Base-by-base conservation (phyloP, 2,113 vertebrate genomes). In the Thamnophis sirtalis region DNA sequence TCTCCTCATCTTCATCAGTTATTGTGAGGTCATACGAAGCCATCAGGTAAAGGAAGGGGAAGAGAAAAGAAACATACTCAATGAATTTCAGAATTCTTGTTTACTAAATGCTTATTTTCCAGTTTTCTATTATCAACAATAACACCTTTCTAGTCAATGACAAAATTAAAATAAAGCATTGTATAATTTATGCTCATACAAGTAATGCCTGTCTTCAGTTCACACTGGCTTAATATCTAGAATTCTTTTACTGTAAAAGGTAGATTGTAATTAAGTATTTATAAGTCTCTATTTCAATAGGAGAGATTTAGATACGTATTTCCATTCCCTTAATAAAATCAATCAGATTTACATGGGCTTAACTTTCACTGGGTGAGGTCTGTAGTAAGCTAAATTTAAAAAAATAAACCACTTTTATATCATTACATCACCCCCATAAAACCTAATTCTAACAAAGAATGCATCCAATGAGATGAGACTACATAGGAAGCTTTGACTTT, bases 1-100 rank as follows among this genome's bases (percentile, higher is more conserved):
- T 93, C 1, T 95, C 96, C 19, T 96, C 94, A 19, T 97, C 96
- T 80, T 97, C 97, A 0, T 97, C 95, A 21, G 93, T 95, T 91
- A 94, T 86, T 96, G 86, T n/a, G 51, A 80, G n/a, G 21, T 89
- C 95, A 93, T 9, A 92, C 53, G 73, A 93, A 91, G 60, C 15
- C 92, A 38, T 92, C 2, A 13, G 43, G 92, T 50, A 55, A 53
- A 2, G 48, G 17, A 89, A 92, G 43, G 55, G 87, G 89, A 1
- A 1, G 33, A 92, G 7, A 90, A 50, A 91, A 55, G 0, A 90
- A 51, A 15, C 49, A 91, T 38, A 87, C 92, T 85, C 91, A 3
- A 11, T 86, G 87, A 21, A 89, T 21, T 3, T 89, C 24, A 38
- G 33, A 21, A 24, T 38, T 86, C 0, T 11, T 86, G 33, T 0